These are phyloP conservation scores for Calameuta filiformis DNA, from an alignment of 2,888 invertebrate species.

Conservation along the genomic window DNA sequence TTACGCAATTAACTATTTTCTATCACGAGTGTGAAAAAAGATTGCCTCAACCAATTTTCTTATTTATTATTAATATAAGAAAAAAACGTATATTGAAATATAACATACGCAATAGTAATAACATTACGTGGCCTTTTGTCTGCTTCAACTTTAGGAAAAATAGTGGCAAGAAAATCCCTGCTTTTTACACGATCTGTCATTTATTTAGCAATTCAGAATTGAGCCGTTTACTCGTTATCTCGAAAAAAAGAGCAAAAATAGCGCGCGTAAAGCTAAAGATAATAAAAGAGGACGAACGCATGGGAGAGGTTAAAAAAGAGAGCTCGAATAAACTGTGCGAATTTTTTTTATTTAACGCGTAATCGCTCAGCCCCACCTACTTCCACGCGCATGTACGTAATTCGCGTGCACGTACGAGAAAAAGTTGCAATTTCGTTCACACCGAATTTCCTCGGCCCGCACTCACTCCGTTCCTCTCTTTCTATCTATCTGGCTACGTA, in stretches of 20 bases:
- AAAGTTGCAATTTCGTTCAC: not conserved
- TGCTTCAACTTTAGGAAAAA: not conserved
- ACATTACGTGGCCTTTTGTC: not conserved
- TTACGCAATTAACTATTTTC: too few relatives aligned
- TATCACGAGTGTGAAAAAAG: too few relatives aligned
- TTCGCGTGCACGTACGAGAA: not conserved
- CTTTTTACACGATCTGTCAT: not conserved
- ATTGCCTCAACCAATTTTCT: not conserved
- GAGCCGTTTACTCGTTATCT: not conserved
- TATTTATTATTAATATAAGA: not conserved
- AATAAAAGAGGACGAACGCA: not conserved
- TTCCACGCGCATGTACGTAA: not conserved
- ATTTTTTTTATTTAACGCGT: not conserved
- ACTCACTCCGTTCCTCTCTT: slow-evolving; percentile 8
- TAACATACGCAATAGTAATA: not conserved
- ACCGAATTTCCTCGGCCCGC: not conserved
- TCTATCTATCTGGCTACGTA: slow-evolving; percentile 22
- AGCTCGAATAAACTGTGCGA: not conserved
- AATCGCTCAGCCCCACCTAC: not conserved
- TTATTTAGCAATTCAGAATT: not conserved
- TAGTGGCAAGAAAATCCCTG: not conserved
- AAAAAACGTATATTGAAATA: not conserved
- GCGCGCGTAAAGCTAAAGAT: not conserved
- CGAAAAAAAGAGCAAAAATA: not conserved
- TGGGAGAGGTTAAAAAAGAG: not conserved